A percentile compares a stretch with the other conserved stretches of the same genome.
phyloP scores from a whole-genome alignment of 2,888 invertebrate genomes.

The Escarpia spicata region DNA sequence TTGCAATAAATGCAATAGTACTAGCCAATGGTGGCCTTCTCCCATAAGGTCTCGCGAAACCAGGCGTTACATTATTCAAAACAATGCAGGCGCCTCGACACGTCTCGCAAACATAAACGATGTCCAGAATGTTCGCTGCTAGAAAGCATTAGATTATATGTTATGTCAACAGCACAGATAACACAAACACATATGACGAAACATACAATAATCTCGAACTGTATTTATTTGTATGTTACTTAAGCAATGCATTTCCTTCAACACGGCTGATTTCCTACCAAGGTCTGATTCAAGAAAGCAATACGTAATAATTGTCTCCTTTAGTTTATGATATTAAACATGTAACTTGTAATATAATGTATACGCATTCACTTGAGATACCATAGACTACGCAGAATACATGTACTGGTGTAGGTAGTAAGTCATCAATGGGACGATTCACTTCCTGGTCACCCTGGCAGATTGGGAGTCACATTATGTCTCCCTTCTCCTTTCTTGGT shows the following conservation, averaged over 20 bases:
- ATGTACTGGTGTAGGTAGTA: not conserved
- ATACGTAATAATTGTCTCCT: not conserved
- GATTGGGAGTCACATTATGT: not conserved
- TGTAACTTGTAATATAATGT: not conserved
- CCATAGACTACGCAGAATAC: not conserved
- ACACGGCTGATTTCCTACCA: not conserved
- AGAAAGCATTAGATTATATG: not conserved
- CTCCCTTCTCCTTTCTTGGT: not conserved
- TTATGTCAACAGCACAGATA: not conserved
- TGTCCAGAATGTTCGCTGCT: not conserved
- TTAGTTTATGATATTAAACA: no score
- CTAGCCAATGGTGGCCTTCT: not conserved
- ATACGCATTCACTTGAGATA: not conserved
- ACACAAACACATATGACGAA: not conserved
- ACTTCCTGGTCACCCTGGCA: not conserved
- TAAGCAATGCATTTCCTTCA: not conserved
- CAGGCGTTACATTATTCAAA: not conserved
- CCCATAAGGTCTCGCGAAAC: not conserved
- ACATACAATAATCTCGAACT: not conserved
- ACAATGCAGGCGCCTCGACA: not conserved
- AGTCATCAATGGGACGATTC: not conserved
- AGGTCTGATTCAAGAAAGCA: not conserved
- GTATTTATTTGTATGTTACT: not conserved
- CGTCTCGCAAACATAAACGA: not conserved
- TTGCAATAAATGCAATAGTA: not conserved